Evolutionary conservation across 1,140 invertebrate genomes (phyloP).

Genomic region (Tetragnatha versicolor): DNA sequence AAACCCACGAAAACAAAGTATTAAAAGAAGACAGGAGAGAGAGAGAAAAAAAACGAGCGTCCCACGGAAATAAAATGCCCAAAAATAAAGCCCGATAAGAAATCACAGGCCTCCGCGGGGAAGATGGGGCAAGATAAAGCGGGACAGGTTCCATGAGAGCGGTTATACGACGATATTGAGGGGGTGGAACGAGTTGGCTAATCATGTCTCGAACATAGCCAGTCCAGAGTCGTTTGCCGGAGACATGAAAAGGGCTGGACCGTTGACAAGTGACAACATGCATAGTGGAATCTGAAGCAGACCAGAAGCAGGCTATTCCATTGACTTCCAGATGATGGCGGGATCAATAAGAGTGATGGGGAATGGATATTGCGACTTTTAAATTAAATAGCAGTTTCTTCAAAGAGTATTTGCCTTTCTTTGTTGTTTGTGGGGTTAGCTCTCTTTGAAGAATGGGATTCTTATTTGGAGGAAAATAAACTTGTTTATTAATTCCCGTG

Average conservation of each 20-base stretch:
- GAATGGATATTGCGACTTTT: constrained; percentile 5
- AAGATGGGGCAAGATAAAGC: constrained; percentile 43
- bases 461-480: no score
- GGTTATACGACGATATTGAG: constrained; percentile 36
- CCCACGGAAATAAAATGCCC: not conserved
- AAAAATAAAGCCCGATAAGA: constrained; percentile 7
- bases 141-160: not conserved
- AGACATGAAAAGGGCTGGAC: constrained; percentile 42
- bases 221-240: constrained; percentile 38
- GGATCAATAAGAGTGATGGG: constrained; percentile 25
- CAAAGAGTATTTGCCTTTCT: constrained; percentile 16
- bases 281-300: constrained; percentile 46
- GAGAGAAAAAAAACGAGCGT: not conserved
- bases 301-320: constrained; percentile 17
- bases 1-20: constrained; percentile 1
- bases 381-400: constrained; percentile 38
- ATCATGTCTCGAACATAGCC: constrained; percentile 43
- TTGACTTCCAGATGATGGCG: constrained; percentile 28
- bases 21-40: no score
- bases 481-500: not conserved
- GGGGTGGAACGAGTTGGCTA: constrained; percentile 26
- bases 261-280: constrained; percentile 48
- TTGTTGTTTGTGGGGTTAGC: not conserved
- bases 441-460: no score
- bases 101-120: constrained; percentile 23